These are phyloP conservation scores for Setipinna tenuifilis DNA, from an alignment of 2,797 vertebrate genomes.

Conservation along the genomic window DNA sequence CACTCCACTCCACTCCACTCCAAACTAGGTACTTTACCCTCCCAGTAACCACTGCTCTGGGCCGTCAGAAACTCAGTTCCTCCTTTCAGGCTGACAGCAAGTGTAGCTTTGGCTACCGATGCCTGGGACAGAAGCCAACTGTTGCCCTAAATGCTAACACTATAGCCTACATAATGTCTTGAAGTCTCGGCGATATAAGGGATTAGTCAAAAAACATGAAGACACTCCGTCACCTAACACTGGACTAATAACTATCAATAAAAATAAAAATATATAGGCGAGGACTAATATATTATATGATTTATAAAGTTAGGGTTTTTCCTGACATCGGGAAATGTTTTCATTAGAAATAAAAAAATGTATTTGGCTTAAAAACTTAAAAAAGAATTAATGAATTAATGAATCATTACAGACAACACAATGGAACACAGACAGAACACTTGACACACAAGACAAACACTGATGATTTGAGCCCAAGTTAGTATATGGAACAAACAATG, in stretches of 20 bases:
- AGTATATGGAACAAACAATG: background rate
- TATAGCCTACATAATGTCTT: background rate
- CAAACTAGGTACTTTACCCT: conserved; percentile 9
- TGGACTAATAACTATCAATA: too few species aligned
- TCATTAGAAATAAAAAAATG: too few species aligned
- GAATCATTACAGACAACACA: background rate
- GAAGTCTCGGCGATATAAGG: background rate
- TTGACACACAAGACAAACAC: background rate
- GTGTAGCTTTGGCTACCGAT: background rate
- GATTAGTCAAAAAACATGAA: too few species aligned
- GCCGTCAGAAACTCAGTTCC: background rate
- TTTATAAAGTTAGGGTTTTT: too few species aligned
- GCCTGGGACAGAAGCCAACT: background rate
- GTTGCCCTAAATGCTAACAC: background rate
- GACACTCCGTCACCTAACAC: too few species aligned
- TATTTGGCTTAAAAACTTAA: background rate
- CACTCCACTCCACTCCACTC: background rate
- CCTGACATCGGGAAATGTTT: too few species aligned
- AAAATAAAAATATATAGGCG: too few species aligned
- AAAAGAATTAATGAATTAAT: background rate
- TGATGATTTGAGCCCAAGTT: background rate
- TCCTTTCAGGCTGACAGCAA: background rate
- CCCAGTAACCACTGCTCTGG: background rate
- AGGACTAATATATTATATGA: too few species aligned
- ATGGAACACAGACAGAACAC: background rate